Evolutionary conservation across 2,888 invertebrate species (phyloP).

Genomic region (Euphydryas editha): DNA sequence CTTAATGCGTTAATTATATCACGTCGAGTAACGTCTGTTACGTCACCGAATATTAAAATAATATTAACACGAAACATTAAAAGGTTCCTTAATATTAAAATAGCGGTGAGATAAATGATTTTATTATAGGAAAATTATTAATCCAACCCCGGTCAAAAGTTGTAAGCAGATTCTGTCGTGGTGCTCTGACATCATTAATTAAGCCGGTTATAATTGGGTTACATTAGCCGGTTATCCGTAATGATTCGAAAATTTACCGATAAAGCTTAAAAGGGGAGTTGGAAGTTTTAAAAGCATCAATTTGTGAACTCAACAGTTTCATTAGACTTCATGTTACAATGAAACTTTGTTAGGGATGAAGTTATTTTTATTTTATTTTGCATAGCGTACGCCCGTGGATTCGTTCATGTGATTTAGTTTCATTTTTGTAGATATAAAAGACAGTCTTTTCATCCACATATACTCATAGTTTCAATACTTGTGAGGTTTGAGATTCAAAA

Average conservation of each 20-base stretch:
- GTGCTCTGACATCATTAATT: conserved; percentile 31
- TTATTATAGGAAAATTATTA: conserved; percentile 17
- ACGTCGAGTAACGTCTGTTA: no score
- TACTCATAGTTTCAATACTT: no score
- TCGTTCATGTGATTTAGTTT: neutral
- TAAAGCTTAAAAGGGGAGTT: conserved; percentile 11
- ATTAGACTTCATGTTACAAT: neutral
- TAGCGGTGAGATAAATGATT: neutral
- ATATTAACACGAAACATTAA: neutral
- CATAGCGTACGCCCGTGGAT: neutral
- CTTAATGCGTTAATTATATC: no score
- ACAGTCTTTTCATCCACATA: no score
- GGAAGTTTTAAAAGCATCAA: conserved; percentile 7
- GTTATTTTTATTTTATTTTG: neutral
- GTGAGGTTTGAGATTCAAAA: no score
- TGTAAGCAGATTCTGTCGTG: conserved; percentile 29
- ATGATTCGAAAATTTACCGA: conserved; percentile 26
- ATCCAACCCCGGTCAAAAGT: conserved; percentile 21
- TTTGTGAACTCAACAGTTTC: conserved; percentile 3
- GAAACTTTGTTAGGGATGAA: neutral
- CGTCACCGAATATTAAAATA: neutral
- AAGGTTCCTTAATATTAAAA: neutral
- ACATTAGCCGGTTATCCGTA: conserved; percentile 28
- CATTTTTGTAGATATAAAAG: no score
- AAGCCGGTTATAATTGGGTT: conserved; percentile 29